A percentile compares a stretch with the other conserved stretches of the same genome.
Conservation (phyloP, 2,113 vertebrate genomes). For the Ovibos moschatus region DNA sequence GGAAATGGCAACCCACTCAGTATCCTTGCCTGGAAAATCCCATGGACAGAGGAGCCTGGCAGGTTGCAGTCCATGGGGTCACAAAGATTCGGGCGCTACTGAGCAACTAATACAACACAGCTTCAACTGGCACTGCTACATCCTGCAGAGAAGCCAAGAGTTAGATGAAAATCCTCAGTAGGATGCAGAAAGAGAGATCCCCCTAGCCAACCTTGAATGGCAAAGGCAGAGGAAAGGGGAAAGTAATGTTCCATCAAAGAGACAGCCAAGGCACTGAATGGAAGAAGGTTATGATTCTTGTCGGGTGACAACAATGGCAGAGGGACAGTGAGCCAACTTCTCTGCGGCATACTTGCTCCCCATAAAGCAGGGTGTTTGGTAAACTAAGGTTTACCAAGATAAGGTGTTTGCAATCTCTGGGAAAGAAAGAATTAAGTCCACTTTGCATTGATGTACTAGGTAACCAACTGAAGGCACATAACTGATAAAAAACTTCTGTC, state of each 20-base stretch:
- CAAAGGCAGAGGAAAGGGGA: neutral
- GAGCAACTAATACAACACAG: neutral
- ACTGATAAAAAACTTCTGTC: neutral
- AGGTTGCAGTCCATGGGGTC: neutral
- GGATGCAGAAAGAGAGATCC: neutral
- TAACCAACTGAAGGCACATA: neutral
- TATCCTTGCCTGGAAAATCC: neutral
- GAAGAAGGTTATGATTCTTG: neutral
- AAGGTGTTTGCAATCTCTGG: neutral
- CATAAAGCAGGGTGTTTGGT: neutral
- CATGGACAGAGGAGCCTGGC: neutral
- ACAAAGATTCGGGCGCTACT: neutral
- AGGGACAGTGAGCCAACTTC: neutral
- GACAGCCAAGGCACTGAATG: neutral
- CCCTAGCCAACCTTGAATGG: neutral
- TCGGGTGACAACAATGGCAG: neutral
- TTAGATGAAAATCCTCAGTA: neutral
- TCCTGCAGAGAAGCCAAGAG: neutral
- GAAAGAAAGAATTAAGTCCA: neutral
- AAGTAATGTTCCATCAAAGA: neutral
- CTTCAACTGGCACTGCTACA: neutral
- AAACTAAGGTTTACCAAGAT: neutral
- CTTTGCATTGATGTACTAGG: neutral
- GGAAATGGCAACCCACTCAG: neutral
- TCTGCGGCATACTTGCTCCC: neutral